phyloP scores from a whole-genome alignment of 2,113 vertebrate genomes.

The Podiceps cristatus region DNA sequence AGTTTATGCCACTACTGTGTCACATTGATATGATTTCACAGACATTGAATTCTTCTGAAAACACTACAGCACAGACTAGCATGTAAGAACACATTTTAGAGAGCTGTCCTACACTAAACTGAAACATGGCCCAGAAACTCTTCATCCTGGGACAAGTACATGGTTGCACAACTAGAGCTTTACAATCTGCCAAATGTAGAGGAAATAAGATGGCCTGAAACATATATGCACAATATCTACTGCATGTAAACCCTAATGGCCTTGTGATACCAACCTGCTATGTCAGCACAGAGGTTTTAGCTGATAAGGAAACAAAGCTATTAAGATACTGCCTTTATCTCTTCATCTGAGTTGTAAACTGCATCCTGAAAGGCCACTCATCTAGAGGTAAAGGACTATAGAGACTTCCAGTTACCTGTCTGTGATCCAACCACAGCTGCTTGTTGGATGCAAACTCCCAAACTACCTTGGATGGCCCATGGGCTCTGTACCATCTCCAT shows the following conservation, averaged over 20 bases:
- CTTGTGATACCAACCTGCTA: background rate
- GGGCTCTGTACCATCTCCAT: background rate
- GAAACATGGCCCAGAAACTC: background rate
- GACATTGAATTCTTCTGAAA: background rate
- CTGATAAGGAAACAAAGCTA: background rate
- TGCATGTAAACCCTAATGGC: background rate
- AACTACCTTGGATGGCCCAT: background rate
- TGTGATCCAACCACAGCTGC: background rate
- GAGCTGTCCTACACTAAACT: background rate
- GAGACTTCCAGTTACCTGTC: background rate
- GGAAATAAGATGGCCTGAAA: background rate
- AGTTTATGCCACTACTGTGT: background rate
- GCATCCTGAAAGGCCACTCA: background rate
- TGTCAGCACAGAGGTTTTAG: fast-evolving
- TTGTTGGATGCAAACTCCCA: background rate
- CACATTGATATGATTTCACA: background rate
- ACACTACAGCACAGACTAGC: background rate
- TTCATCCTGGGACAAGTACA: background rate
- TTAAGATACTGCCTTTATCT: background rate
- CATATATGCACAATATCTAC: background rate
- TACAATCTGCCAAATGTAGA: background rate
- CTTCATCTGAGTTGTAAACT: background rate
- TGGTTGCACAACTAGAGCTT: background rate
- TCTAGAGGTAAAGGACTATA: background rate
- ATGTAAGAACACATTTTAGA: background rate